phyloP scores from a whole-genome alignment of 2,113 vertebrate genomes.

The Xiphorhynchus elegans region DNA sequence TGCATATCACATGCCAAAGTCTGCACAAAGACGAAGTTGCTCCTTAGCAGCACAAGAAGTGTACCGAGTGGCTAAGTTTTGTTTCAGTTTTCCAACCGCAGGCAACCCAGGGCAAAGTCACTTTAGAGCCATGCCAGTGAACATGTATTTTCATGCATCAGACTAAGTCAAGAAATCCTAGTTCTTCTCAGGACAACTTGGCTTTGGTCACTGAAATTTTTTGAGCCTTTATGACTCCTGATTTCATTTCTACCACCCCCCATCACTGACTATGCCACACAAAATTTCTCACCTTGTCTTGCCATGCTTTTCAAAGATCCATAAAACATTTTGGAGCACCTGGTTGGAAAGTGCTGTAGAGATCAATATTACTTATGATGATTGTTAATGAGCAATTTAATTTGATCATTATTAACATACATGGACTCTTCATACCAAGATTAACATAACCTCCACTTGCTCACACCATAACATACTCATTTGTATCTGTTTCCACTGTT shows the following conservation, averaged over 20 bases:
- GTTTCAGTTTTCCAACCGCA: not conserved
- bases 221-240: rapidly evolving
- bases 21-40: not conserved
- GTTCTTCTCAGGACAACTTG: not conserved
- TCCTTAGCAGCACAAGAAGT: not conserved
- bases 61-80: not conserved
- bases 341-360: not conserved
- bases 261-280: no score
- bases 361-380: not conserved
- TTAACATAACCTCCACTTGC: not conserved
- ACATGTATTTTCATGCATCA: not conserved
- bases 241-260: not conserved
- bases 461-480: not conserved
- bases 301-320: not conserved
- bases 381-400: not conserved
- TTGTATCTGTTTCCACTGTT: not conserved
- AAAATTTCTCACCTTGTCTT: not conserved
- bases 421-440: not conserved
- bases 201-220: not conserved
- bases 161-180: not conserved
- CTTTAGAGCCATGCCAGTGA: not conserved
- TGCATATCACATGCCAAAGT: not conserved
- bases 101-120: not conserved
- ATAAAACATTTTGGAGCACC: not conserved
- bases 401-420: not conserved